These are phyloP conservation scores for Meloidogyne exigua DNA, from an alignment of 1,140 invertebrate genomes.

Conservation along the genomic window DNA sequence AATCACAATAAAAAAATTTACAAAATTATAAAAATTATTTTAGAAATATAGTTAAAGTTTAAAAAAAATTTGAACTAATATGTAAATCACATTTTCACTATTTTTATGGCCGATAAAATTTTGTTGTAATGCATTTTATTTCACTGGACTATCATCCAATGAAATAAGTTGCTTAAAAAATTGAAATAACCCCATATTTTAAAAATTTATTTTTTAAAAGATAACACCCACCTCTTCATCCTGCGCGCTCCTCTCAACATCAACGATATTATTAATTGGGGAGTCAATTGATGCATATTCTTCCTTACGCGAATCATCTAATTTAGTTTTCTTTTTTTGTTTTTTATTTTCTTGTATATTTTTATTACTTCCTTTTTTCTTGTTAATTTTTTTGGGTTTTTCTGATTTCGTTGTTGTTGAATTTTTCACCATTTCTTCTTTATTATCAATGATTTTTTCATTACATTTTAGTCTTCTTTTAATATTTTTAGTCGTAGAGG, in stretches of 20 bases:
- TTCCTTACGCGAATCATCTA: neutral
- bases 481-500: neutral
- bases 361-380: neutral
- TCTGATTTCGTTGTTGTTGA: neutral
- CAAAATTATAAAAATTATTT: neutral
- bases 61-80: too few species aligned
- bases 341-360: neutral
- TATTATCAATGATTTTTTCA: neutral
- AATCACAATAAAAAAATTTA: neutral
- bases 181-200: neutral
- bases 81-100: neutral
- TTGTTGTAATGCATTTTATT: neutral
- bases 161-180: conserved; percentile 20
- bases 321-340: neutral
- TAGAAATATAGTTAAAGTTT: neutral
- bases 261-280: neutral
- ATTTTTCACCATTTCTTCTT: neutral
- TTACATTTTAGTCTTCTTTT: neutral
- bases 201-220: neutral
- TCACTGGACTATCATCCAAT: conserved; percentile 11
- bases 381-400: neutral
- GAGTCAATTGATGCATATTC: neutral
- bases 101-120: neutral
- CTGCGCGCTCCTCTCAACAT: neutral
- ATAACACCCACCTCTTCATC: neutral